Base-by-base conservation (phyloP, 2,113 vertebrate genomes). In the Ictalurus punctatus region DNA sequence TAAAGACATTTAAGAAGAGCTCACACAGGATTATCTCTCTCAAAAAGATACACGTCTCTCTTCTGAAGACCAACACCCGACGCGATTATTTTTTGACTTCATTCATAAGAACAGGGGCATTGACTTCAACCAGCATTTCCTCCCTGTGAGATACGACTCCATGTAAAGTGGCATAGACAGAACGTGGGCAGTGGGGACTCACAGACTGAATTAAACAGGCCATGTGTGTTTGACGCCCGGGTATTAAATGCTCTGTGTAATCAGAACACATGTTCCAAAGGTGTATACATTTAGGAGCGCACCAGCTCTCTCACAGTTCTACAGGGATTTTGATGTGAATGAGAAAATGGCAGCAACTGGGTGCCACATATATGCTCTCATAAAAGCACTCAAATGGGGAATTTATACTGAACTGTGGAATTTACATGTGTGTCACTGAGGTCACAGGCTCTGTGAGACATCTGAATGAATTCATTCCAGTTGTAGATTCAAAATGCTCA, bases 211-310 rank as follows among this genome's bases (percentile, higher is more conserved):
- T 25, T 44, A 54, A 17, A 54, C 14, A 3, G 48, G 14, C 14
- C 10, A 13, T 78, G 40, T 78, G 40, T 27, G 17, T 10, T 78
- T 48, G 73, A 76, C 21, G 23, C 34, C 21, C 6, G 9, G 54
- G 48, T 54, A 17, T 81, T 56, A 56, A 80, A 56, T 56, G 52
- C n/a, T 85, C 27, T 52, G 27, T 61, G 27, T 80, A n/a, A 84
- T 88, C 79, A 88, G 81, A 86, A 74, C 81, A 71, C 44, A 73
- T 58, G 89, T 63, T 78, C 34, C 52, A 74, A 82, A 73, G 65
- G 23, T 73, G 63, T 73, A n/a, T 71, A 27, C 21, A 16, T 56
- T 67, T 91, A 91, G 85, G 86, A 74, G 65, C 69, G 4, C 1
- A 90, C 82, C 89, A 91, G 34, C 69, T 1, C 54, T 30, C 27